Evolutionary conservation across 2,113 vertebrate genomes (phyloP).

Genomic region (Morone saxatilis): DNA sequence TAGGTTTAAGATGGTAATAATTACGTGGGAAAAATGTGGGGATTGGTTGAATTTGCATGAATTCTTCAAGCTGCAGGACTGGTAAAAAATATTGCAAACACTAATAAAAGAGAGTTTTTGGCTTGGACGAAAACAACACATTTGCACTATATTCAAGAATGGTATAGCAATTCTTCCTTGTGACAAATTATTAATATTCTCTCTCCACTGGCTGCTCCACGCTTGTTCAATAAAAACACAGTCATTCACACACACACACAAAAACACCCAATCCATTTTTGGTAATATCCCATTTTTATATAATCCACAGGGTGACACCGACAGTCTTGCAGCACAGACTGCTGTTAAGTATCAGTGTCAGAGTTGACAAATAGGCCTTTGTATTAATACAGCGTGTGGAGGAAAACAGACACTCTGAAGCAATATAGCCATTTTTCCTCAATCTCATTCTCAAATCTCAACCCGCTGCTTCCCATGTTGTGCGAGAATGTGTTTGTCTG

Average conservation of each 20-base stretch:
- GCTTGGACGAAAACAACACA: conserved; percentile 15
- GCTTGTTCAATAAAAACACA: conserved; percentile 16
- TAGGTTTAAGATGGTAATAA: conserved; percentile 30
- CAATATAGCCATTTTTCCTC: conserved; percentile 31
- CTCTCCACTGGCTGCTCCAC: neutral
- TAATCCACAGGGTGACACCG: conserved; percentile 26
- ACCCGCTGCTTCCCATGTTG: neutral
- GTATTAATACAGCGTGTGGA: conserved; percentile 17
- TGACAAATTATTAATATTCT: conserved; percentile 21
- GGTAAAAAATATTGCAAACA: conserved; percentile 10
- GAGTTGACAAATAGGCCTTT: conserved; percentile 54
- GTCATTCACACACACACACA: neutral
- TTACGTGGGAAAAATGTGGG: conserved; percentile 14
- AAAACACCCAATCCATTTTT: conserved; percentile 7
- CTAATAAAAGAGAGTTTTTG: conserved; percentile 13
- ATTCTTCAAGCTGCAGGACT: conserved; percentile 7
- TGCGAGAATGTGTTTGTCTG: neutral
- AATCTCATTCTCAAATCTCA: conserved; percentile 54
- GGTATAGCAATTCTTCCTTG: conserved; percentile 2
- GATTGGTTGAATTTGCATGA: conserved; percentile 17
- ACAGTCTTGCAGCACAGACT: conserved; percentile 24
- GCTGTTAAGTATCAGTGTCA: conserved; percentile 48
- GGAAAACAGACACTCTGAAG: conserved; percentile 20
- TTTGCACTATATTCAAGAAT: conserved; percentile 4
- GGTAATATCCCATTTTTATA: conserved; percentile 33